Evolutionary conservation across 1,140 invertebrate genomes (phyloP).

Genomic region (Drosophila parvula): DNA sequence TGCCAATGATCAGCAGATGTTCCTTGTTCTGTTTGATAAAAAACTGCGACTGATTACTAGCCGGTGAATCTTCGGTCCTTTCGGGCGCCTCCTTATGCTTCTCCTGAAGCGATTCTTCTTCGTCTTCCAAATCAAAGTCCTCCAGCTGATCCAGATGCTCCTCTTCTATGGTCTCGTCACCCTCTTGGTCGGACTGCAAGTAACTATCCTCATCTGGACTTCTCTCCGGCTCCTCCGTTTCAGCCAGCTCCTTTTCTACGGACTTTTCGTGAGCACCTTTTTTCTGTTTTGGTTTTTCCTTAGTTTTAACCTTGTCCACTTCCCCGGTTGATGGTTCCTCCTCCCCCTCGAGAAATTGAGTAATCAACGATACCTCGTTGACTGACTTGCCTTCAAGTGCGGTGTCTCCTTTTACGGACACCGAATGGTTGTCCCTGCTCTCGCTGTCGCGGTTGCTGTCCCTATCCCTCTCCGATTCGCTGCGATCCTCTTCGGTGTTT

Average conservation of each 20-base stretch:
- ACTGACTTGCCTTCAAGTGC: slow-evolving; percentile 18
- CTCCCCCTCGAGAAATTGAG: background rate
- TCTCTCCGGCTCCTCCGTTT: background rate
- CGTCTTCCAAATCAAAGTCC: slow-evolving; percentile 2
- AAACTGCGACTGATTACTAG: slow-evolving; percentile 38
- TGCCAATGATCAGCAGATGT: slow-evolving; percentile 55
- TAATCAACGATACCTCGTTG: slow-evolving; percentile 2
- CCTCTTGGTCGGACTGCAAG: slow-evolving; percentile 17
- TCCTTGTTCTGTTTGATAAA: slow-evolving; percentile 55
- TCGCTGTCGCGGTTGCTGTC: slow-evolving; percentile 45
- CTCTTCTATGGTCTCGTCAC: slow-evolving; percentile 19
- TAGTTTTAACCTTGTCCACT: background rate
- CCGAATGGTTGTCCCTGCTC: slow-evolving; percentile 21
- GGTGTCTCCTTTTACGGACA: slow-evolving; percentile 26
- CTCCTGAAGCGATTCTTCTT: background rate
- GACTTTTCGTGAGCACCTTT: background rate
- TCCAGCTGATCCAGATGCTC: slow-evolving; percentile 18
- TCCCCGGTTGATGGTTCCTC: background rate
- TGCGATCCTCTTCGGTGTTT: background rate
- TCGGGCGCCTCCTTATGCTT: background rate
- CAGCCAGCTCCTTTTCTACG: background rate
- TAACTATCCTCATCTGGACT: background rate
- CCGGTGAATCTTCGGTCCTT: background rate
- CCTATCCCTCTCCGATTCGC: slow-evolving; percentile 18
- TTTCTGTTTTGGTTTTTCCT: background rate